Evolutionary conservation across 2,888 invertebrate species (phyloP).

Genomic region (Aelia acuminata): DNA sequence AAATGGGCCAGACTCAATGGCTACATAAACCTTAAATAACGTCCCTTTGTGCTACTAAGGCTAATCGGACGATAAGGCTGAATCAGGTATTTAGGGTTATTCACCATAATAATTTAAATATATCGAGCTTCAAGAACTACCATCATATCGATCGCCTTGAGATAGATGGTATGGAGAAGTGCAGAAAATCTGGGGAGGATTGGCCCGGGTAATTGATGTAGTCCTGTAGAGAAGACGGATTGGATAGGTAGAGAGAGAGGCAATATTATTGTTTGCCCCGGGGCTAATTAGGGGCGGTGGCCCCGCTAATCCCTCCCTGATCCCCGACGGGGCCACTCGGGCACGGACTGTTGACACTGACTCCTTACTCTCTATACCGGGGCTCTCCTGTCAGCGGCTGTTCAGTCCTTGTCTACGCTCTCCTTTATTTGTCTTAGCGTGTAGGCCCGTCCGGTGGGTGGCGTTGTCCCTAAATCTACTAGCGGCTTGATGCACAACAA

Average conservation of each 20-base stretch:
- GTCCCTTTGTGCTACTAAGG: no score
- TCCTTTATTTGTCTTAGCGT: neutral
- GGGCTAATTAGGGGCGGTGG: neutral
- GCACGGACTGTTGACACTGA: constrained; percentile 41
- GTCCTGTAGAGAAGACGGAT: neutral
- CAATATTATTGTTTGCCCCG: constrained; percentile 22
- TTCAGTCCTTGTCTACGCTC: neutral
- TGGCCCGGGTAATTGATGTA: neutral
- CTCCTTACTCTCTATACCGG: neutral
- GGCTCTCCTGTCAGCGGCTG: neutral
- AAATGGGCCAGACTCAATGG: no score
- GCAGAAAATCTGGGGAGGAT: constrained; percentile 5
- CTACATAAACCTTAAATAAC: no score
- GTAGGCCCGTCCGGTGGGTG: neutral
- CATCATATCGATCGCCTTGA: neutral
- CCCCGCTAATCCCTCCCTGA: neutral
- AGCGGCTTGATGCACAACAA: no score
- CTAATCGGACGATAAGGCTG: no score
- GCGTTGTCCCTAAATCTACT: no score
- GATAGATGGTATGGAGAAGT: neutral
- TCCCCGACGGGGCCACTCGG: neutral
- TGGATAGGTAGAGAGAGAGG: neutral
- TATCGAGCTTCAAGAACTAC: neutral
- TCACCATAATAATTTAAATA: no score
- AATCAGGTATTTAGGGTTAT: no score